Percentiles rank a stretch among this genome's conserved stretches.
Evolutionary conservation across 2,797 vertebrate species (phyloP).

Genomic region (Parauchenoglanis ngamensis): DNA sequence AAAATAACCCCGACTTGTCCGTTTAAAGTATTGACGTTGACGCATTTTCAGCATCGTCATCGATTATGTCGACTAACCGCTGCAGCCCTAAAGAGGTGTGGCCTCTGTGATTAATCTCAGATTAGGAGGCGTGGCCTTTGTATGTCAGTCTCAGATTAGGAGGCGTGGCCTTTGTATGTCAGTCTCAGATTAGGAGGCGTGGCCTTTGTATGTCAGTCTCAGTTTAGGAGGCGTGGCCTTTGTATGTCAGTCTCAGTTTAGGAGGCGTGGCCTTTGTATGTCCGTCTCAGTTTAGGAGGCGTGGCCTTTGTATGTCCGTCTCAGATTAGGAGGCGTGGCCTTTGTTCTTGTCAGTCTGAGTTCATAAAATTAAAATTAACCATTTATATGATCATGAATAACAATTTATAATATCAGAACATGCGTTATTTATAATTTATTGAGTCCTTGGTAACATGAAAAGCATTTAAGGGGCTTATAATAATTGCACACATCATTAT

Average conservation of each 20-base stretch:
- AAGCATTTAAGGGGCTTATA: not conserved
- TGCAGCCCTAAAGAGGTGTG: not conserved
- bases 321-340: not conserved
- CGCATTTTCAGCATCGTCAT: too few relatives aligned
- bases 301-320: not conserved
- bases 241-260: not conserved
- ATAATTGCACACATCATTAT: not conserved
- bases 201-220: not conserved
- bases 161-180: not conserved
- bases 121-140: not conserved
- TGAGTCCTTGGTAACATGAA: not conserved
- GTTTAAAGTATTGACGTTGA: too few relatives aligned
- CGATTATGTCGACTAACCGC: too few relatives aligned
- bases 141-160: not conserved
- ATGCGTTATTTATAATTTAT: not conserved
- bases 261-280: not conserved
- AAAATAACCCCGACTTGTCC: too few relatives aligned
- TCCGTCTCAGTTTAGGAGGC: not conserved
- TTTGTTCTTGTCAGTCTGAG: not conserved
- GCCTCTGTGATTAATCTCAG: not conserved
- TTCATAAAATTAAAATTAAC: not conserved
- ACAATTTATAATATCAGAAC: not conserved
- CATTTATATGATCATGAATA: not conserved
- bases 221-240: not conserved
- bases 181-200: not conserved